Conservation (phyloP, 2,113 vertebrate genomes). For the Potamarius usumacintae region DNA sequence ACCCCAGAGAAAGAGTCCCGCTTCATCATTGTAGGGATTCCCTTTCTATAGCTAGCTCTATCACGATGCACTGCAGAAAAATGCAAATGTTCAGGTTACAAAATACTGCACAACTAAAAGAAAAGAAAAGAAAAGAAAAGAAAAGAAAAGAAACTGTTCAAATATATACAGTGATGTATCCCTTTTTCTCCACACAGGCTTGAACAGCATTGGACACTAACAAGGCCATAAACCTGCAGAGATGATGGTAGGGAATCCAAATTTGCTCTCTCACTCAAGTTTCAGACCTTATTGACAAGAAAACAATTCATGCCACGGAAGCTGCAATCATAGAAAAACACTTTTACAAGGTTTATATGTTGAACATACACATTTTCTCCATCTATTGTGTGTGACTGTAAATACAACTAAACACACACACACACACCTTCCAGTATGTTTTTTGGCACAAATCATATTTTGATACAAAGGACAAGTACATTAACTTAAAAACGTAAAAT, state of each 20-base stretch:
- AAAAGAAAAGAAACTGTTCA: constrained; percentile 62
- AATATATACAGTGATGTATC: constrained; percentile 25
- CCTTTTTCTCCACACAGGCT: constrained; percentile 8
- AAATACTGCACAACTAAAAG: constrained; percentile 66
- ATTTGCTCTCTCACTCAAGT: neutral
- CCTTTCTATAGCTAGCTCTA: constrained; percentile 16
- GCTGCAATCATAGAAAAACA: neutral
- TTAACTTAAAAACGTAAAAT: constrained; percentile 12
- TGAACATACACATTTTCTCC: neutral
- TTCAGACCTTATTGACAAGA: neutral
- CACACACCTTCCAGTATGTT: neutral
- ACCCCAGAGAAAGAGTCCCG: constrained; percentile 1
- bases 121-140: constrained; percentile 33
- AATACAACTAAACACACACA: neutral
- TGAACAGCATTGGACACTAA: neutral
- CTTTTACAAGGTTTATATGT: neutral
- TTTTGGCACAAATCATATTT: constrained; percentile 53
- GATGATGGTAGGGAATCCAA: neutral
- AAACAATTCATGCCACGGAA: neutral
- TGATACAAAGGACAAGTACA: constrained; percentile 39
- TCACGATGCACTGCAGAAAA: constrained; percentile 51
- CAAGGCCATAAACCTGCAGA: neutral
- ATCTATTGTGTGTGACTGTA: constrained; percentile 1
- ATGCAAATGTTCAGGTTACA: constrained; percentile 57
- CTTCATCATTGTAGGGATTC: neutral